phyloP scores from a whole-genome alignment of 2,888 invertebrate species.

The Acrobasis suavella region DNA sequence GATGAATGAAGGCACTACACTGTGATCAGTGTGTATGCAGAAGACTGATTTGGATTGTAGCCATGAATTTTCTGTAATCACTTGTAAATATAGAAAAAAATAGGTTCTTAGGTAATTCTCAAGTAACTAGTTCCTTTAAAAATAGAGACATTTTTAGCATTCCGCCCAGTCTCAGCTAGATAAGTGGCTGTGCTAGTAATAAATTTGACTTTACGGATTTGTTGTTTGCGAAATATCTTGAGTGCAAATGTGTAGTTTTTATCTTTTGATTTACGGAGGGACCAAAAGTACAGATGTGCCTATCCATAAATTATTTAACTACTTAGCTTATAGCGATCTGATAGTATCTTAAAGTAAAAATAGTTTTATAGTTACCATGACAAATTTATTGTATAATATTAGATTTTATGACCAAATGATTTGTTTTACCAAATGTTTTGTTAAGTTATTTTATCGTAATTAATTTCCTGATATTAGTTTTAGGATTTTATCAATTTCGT shows the following conservation, averaged over 20 bases:
- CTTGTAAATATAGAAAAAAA: slow-evolving; percentile 52
- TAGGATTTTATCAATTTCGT: slow-evolving; percentile 51
- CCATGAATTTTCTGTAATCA: slow-evolving; percentile 48
- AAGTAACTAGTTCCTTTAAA: slow-evolving; percentile 62
- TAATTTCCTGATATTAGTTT: slow-evolving; percentile 31
- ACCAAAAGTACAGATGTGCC: slow-evolving; percentile 8
- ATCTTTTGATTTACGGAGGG: background rate
- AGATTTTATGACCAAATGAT: slow-evolving; percentile 35
- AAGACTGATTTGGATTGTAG: slow-evolving; percentile 79
- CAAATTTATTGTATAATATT: slow-evolving; percentile 47
- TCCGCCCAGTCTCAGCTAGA: slow-evolving; percentile 29
- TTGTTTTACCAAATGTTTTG: slow-evolving; percentile 58
- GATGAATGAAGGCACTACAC: slow-evolving; percentile 48
- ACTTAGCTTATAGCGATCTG: slow-evolving; percentile 13
- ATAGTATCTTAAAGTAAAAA: slow-evolving; percentile 35
- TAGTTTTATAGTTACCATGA: slow-evolving; percentile 60
- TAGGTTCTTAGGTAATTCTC: slow-evolving; percentile 38
- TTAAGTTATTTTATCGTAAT: slow-evolving; percentile 43
- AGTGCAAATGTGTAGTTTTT: background rate
- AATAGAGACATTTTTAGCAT: slow-evolving; percentile 14
- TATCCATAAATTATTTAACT: background rate
- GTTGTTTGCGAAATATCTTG: background rate
- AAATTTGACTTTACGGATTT: slow-evolving; percentile 8
- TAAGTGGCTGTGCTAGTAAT: background rate
- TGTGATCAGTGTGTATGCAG: slow-evolving; percentile 54